Evolutionary conservation across 2,888 invertebrate genomes (phyloP).

Genomic region (Eristalis pertinax): DNA sequence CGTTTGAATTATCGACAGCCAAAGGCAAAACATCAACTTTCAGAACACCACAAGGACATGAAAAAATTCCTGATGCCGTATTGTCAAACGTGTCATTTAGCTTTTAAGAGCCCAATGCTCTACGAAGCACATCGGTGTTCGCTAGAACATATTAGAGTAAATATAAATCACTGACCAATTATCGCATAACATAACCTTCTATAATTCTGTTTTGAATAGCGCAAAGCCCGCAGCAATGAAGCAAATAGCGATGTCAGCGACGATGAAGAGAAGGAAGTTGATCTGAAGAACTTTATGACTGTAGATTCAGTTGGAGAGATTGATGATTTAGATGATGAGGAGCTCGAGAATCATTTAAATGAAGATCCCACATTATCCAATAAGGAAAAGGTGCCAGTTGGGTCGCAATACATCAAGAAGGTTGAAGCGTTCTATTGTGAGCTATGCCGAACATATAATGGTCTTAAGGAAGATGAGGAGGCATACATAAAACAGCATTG

Average conservation of each 20-base stretch:
- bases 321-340: constrained; percentile 86
- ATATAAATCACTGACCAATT: background rate
- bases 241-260: constrained; percentile 85
- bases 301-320: constrained; percentile 94
- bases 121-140: constrained; percentile 93
- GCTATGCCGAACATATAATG: constrained; percentile 89
- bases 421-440: constrained; percentile 91
- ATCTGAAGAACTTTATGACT: constrained; percentile 85
- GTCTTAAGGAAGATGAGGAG: constrained; percentile 84
- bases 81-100: constrained; percentile 89
- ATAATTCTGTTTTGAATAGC: constrained; percentile 78
- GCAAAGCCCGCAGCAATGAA: constrained; percentile 83
- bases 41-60: constrained; percentile 91
- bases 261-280: constrained; percentile 87
- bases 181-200: background rate
- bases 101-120: constrained; percentile 92
- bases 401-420: constrained; percentile 89
- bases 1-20: constrained; percentile 89
- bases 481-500: constrained; percentile 88
- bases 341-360: constrained; percentile 81
- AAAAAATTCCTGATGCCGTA: constrained; percentile 92
- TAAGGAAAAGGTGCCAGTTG: constrained; percentile 88
- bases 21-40: constrained; percentile 89
- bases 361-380: constrained; percentile 70
- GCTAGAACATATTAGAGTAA: constrained; percentile 90